A percentile compares a stretch with the other conserved stretches of the same genome.
Evolutionary conservation across 2,888 invertebrate genomes (phyloP).

Genomic region (Metallyticus violacea): DNA sequence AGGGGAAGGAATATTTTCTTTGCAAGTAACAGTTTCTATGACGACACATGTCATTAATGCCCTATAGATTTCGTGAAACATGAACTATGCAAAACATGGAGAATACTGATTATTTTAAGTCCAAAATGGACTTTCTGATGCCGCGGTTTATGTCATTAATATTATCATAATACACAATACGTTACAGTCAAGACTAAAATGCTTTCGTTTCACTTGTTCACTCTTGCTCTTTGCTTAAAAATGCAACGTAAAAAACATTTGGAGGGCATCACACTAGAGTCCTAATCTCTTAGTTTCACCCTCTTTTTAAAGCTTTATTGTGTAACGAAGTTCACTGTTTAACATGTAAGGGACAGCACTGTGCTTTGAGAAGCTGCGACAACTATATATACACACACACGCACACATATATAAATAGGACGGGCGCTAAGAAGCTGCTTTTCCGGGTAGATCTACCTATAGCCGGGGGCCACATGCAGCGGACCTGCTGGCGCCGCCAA

Average conservation of each 20-base stretch:
- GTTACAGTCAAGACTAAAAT: neutral
- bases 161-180: neutral
- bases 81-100: neutral
- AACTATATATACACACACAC: neutral
- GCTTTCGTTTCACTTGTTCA: neutral
- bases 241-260: neutral
- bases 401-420: neutral
- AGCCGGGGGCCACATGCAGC: constrained; percentile 14
- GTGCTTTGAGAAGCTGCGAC: neutral
- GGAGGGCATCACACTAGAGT: neutral
- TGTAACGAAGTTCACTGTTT: neutral
- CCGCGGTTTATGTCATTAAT: neutral
- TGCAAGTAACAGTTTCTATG: neutral
- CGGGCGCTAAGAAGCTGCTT: neutral
- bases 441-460: neutral
- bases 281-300: neutral
- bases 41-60: neutral
- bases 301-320: neutral
- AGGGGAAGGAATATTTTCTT: neutral
- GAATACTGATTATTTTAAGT: neutral
- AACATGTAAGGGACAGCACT: neutral
- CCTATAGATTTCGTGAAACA: neutral
- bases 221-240: neutral
- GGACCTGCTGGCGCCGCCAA: constrained; percentile 7
- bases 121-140: neutral